A percentile compares a stretch with the other conserved stretches of the same genome.
Evolutionary conservation across 2,797 vertebrate genomes (phyloP).

Genomic region (Calcarius lapponicus): DNA sequence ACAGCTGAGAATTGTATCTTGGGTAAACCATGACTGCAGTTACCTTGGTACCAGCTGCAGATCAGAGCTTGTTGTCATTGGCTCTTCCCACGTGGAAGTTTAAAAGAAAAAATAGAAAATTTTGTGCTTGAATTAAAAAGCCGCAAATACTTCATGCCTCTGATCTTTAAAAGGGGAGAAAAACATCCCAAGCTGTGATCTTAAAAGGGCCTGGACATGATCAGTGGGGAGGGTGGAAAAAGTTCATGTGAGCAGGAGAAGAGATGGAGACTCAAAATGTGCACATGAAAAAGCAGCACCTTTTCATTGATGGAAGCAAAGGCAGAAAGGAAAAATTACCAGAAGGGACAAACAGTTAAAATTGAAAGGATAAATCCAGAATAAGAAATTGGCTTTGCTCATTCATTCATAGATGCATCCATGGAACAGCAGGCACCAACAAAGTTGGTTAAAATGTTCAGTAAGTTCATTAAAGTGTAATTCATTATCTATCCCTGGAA

Average conservation of each 20-base stretch:
- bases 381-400: background rate
- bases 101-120: background rate
- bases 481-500: background rate
- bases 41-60: background rate
- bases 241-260: background rate
- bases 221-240: background rate
- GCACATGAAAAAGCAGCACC: background rate
- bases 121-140: background rate
- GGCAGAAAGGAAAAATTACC: background rate
- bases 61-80: background rate
- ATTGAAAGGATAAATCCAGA: background rate
- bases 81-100: background rate
- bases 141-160: background rate
- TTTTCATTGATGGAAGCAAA: background rate
- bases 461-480: background rate
- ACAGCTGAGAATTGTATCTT: background rate
- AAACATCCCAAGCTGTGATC: background rate
- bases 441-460: background rate
- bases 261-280: background rate
- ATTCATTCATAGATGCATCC: background rate
- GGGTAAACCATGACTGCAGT: background rate
- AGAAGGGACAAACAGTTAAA: background rate
- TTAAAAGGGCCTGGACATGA: background rate
- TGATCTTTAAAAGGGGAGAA: background rate
- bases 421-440: background rate